A percentile compares a stretch with the other conserved stretches of the same genome.
phyloP scores from a whole-genome alignment of 2,797 vertebrate species.

The Spinibarbus caldwelli region DNA sequence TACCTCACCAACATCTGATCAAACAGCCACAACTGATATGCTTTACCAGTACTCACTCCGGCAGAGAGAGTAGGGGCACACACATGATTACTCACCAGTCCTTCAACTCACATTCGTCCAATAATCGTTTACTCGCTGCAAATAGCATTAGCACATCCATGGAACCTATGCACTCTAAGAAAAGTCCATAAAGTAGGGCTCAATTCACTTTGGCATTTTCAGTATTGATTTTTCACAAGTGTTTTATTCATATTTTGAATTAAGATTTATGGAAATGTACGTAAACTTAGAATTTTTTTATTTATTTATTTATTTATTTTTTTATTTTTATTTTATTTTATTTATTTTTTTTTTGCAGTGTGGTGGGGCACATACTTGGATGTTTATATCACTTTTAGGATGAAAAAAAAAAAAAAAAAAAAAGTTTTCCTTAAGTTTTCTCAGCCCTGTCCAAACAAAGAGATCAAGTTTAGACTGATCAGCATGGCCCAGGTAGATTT shows the following conservation, averaged over 20 bases:
- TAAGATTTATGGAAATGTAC: not conserved
- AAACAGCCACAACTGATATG: constrained; percentile 61
- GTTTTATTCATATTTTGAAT: not conserved
- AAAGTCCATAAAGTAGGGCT: not conserved
- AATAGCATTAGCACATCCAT: not conserved
- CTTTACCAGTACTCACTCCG: constrained; percentile 26
- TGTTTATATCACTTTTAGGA: not conserved
- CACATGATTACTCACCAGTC: not conserved
- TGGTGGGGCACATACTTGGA: not conserved
- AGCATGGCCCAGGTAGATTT: not conserved
- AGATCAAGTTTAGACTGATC: not conserved
- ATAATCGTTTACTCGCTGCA: not conserved
- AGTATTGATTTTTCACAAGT: too few relatives aligned
- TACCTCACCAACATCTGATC: constrained; percentile 65
- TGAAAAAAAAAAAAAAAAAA: not conserved
- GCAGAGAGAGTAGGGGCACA: not conserved
- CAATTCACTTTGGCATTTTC: not conserved
- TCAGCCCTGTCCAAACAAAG: too few relatives aligned
- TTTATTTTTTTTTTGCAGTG: not conserved
- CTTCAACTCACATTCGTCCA: not conserved
- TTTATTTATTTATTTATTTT: not conserved
- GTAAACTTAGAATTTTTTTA: not conserved
- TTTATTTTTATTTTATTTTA: too few relatives aligned
- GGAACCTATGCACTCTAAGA: not conserved
- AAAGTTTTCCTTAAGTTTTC: too few relatives aligned